Evolutionary conservation across 2,113 vertebrate species (phyloP).

Genomic region (Pomatorhinus ruficollis): DNA sequence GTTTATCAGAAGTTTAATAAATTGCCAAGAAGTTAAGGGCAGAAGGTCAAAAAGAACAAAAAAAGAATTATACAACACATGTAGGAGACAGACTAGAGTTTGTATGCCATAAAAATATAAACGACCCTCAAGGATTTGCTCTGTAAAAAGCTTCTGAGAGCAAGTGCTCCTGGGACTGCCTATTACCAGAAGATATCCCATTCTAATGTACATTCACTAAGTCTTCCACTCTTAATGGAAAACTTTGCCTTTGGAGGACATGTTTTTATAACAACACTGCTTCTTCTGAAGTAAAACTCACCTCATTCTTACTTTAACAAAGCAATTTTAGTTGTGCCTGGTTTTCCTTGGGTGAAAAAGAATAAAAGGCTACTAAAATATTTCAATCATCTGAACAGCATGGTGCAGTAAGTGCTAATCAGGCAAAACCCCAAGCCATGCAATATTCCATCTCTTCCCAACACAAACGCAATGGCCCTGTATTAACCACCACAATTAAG

Average conservation of each 20-base stretch:
- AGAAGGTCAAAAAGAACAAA: neutral
- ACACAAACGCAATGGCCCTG: neutral
- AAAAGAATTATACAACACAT: neutral
- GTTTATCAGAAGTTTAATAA: neutral
- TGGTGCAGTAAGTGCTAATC: neutral
- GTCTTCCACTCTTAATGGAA: slow-evolving; percentile 70
- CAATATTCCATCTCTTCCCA: neutral
- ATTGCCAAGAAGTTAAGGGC: neutral
- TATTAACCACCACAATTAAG: neutral
- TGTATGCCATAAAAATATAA: neutral
- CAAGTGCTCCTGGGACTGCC: slow-evolving; percentile 46
- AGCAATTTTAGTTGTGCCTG: slow-evolving; percentile 42
- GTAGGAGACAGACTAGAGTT: neutral
- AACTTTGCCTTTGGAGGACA: slow-evolving; percentile 61
- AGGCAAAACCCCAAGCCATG: neutral
- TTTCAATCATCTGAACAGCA: neutral
- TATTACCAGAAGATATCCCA: slow-evolving; percentile 53
- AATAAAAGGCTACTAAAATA: slow-evolving; percentile 50
- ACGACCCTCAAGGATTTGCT: slow-evolving; percentile 16
- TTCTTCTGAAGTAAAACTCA: slow-evolving; percentile 62
- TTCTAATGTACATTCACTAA: slow-evolving; percentile 66
- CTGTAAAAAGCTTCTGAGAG: slow-evolving; percentile 4
- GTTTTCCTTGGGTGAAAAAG: slow-evolving; percentile 18
- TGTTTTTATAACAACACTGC: slow-evolving; percentile 42
- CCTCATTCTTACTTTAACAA: slow-evolving; percentile 69